Evolutionary conservation across 2,888 invertebrate genomes (phyloP), one percentile per base, ranked within the genome.

Genomic region (Cerastis rubricosa): DNA sequence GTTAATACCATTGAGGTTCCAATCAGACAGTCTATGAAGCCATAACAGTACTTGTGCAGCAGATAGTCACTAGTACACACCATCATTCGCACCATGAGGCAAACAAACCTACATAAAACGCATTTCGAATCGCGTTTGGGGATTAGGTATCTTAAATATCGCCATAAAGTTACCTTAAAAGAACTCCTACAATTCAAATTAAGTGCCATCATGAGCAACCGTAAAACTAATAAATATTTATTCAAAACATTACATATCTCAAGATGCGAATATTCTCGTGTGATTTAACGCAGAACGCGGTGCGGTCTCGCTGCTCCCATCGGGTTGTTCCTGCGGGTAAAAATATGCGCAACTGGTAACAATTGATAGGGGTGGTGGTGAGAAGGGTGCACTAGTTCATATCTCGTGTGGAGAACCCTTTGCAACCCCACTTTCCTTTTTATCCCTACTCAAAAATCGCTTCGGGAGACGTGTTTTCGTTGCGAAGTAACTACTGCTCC

Each of bases 331-430:
- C 90, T 90, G 91, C 87, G 91, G 91, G 88, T 92, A 94, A 95
- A 95, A 95, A 94, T 95, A 94, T 94, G 95, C 94, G 94, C 95
- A 95, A 95, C 94, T 94, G 93, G 94, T 94, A 94, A 95, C 95
- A 95, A 95, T 95, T 94, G 95, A 93, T 94, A 93, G 94, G 95
- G 93, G 92, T 88, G 89, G 88, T 84, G 81, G 85, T 78, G 89
- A 86, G 91, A 91, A 91, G 95, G 94, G 94, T 91, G 94, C 93
- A 91, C 89, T 93, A 94, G 93, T 94, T 94, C 93, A 92, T 94
- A 94, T 92, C 91, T 91, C 89, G 87, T 82, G 74, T 75, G 83
- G 84, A 88, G 93, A 93, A 94, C 95, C 95, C 95, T 94, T 95
- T 93, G 90, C 91, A 91, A 93, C 94, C 94, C 94, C 91, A 91